Conservation (phyloP, 92 coral and sea anemone species). For the Siderastrea siderea region DNA sequence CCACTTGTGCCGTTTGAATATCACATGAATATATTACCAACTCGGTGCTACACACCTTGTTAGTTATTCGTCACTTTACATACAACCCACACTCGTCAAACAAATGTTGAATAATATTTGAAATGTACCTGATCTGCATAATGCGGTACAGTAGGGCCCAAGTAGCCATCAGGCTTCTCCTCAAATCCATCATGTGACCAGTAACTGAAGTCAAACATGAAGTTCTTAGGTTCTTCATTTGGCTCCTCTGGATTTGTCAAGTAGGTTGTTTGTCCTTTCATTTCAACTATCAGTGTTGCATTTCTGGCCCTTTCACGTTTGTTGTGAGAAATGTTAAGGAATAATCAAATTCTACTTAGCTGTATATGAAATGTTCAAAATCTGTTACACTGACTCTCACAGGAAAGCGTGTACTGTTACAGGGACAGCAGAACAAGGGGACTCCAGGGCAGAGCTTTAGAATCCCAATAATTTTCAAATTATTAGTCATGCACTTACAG, state of each 20-base stretch:
- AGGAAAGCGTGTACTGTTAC: too few relatives aligned
- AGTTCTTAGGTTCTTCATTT: constrained; percentile 85
- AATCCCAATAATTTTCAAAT: too few relatives aligned
- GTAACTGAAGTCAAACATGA: constrained; percentile 96
- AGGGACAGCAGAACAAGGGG: too few relatives aligned
- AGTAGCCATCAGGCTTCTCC: constrained; percentile 83
- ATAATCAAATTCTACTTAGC: neutral
- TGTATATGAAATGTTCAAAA: too few relatives aligned
- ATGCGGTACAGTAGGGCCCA: constrained; percentile 69
- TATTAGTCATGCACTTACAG: too few relatives aligned
- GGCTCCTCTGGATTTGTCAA: constrained; percentile 87
- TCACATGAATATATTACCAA: too few relatives aligned
- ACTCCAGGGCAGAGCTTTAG: too few relatives aligned
- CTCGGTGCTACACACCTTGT: too few relatives aligned
- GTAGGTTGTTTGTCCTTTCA: constrained; percentile 84
- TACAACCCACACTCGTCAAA: neutral
- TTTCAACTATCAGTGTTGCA: constrained; percentile 88
- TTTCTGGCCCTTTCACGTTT: constrained; percentile 95
- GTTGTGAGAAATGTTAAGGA: constrained; percentile 90
- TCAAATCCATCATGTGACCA: constrained; percentile 98
- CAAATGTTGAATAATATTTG: neutral
- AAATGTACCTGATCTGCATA: constrained; percentile 91
- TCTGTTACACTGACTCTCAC: neutral
- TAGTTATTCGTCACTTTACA: too few relatives aligned
- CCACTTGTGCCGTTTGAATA: too few relatives aligned